Evolutionary conservation across 2,888 invertebrate species (phyloP), one percentile per base, ranked within the genome.

Genomic region (Hoplodrina blanda): DNA sequence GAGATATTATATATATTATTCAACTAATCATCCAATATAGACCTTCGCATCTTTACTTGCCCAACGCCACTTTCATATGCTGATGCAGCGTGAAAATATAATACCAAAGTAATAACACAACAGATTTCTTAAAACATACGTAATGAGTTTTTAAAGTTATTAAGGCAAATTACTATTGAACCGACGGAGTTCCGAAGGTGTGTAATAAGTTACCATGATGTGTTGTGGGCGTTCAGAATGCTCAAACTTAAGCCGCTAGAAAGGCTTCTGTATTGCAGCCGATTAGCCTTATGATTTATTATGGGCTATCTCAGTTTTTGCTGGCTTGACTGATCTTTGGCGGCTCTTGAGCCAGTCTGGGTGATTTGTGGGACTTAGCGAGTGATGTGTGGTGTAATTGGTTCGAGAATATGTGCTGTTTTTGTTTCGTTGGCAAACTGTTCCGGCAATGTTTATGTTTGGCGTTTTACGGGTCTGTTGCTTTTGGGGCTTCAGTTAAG

Each of bases 71-170:
- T 33, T 73, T 54, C 54, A 66, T 74, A 65, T 25, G 49, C 67
- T 30, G 62, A 74, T 62, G 64, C 49, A 37, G 57, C 72, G 57
- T 77, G 62, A 76, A 85, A 85, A 80, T n/a, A n/a, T n/a, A n/a
- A n/a, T 78, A 79, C 79, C 75, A 49, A 63, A 65, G 72, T 82
- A 83, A 86, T 80, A 75, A 71, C 78, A 75, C 80, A 82, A 85
- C 80, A 66, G 76, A 85, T 87, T 90, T 90, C 87, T 89, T 89
- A 87, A 89, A 90, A 87, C 87, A 87, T 84, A 78, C 82, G 80
- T 93, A 93, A 94, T 93, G 92, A 93, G 91, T 92, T 94, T 92
- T 92, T 87, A 89, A 91, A 92, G 94, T 93, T 93, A 94, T 95
- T 94, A 94, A 92, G 89, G 90, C 89, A 94, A 94, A 94, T 94